Evolutionary conservation across 2,113 vertebrate species (phyloP).

Genomic region (Triplophysa siluroides): DNA sequence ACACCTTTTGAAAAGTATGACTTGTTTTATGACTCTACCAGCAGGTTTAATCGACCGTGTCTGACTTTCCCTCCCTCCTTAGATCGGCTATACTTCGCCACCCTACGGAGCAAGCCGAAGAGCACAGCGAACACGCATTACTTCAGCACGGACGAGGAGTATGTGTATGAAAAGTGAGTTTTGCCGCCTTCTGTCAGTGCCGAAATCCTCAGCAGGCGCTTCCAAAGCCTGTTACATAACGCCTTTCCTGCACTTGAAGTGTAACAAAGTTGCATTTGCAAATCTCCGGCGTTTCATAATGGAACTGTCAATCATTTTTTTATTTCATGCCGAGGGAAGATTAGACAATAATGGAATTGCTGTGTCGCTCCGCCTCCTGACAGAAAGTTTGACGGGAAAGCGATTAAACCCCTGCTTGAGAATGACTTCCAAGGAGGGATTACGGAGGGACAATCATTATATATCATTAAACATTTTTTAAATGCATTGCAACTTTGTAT

Average conservation of each 20-base stretch:
- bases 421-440: not conserved
- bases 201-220: not conserved
- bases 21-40: conserved; percentile 11
- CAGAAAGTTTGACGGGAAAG: not conserved
- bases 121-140: conserved; percentile 94
- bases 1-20: not conserved
- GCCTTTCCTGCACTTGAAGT: conserved; percentile 4
- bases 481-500: too few species aligned
- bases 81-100: conserved; percentile 93
- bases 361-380: not conserved
- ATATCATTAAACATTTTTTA: too few species aligned
- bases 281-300: not conserved
- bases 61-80: conserved; percentile 46
- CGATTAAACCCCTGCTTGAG: not conserved
- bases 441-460: not conserved
- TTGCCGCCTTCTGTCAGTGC: not conserved
- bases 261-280: not conserved
- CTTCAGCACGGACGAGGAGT: conserved; percentile 95
- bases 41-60: not conserved
- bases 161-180: conserved; percentile 97
- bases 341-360: not conserved
- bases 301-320: conserved; percentile 12
- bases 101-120: conserved; percentile 92
- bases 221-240: conserved; percentile 27
- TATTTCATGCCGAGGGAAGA: conserved; percentile 7